phyloP scores from a whole-genome alignment of 1,140 invertebrate genomes.

The Drosophila setifemur region DNA sequence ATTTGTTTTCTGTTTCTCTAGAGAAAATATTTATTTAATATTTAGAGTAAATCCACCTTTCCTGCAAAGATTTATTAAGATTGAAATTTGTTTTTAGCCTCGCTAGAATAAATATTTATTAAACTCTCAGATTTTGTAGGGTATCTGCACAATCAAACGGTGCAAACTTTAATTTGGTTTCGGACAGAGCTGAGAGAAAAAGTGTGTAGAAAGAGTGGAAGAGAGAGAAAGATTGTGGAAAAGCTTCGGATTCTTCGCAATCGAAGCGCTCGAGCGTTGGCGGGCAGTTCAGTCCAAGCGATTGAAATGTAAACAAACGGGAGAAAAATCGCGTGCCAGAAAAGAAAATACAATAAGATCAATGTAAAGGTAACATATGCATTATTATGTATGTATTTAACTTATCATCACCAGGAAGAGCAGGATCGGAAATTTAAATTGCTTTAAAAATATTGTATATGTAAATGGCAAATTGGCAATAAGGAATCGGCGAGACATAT shows the following conservation, averaged over 20 bases:
- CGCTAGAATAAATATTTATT: not conserved
- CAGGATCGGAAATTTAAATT: conserved; percentile 10
- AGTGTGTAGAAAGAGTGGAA: not conserved
- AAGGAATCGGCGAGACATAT: conserved; percentile 48
- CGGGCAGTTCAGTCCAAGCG: conserved; percentile 5
- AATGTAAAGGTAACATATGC: conserved; percentile 4
- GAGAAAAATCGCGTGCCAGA: not conserved
- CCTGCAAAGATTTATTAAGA: not conserved
- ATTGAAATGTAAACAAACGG: conserved; percentile 13
- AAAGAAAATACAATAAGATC: no score
- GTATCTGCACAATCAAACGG: no score
- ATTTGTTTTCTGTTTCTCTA: not conserved
- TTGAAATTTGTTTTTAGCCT: not conserved
- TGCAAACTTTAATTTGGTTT: no score
- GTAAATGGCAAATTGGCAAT: conserved; percentile 30
- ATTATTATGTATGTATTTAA: not conserved
- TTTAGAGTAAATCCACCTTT: no score
- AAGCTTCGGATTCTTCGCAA: not conserved
- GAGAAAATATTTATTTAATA: not conserved
- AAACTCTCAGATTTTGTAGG: not conserved
- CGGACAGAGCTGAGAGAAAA: not conserved
- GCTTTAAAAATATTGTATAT: conserved; percentile 17
- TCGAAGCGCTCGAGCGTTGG: no score
- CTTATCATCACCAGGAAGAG: conserved; percentile 1
- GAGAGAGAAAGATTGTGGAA: not conserved